Percentiles rank a stretch among this genome's conserved stretches.
Conservation (phyloP, 2,113 vertebrate genomes). For the Diadophis punctatus region DNA sequence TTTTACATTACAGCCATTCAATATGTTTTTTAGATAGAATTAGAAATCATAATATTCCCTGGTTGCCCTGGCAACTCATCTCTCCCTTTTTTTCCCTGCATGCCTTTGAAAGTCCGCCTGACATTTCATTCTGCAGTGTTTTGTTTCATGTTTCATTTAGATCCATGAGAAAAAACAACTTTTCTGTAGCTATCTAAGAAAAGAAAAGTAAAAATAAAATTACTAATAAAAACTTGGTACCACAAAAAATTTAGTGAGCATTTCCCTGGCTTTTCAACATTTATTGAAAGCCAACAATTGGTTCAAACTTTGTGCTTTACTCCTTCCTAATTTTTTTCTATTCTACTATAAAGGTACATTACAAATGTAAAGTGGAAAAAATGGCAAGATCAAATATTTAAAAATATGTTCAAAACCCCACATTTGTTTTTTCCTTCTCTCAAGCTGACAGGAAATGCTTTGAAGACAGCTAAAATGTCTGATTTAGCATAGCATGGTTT, state of each 20-base stretch:
- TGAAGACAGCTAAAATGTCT: background rate
- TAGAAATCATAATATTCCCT: background rate
- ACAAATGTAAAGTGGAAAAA: background rate
- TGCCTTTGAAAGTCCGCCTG: background rate
- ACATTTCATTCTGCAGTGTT: background rate
- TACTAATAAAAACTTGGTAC: background rate
- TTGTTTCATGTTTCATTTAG: background rate
- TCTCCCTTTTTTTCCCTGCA: background rate
- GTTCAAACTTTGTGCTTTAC: background rate
- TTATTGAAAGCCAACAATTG: background rate
- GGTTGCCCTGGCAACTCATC: background rate
- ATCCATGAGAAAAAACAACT: background rate
- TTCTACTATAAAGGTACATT: background rate
- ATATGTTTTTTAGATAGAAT: background rate
- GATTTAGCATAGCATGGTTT: background rate
- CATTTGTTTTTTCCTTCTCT: background rate
- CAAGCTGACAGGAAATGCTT: background rate
- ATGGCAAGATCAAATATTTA: background rate
- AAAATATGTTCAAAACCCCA: background rate
- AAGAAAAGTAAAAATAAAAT: background rate
- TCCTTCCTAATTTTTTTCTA: background rate
- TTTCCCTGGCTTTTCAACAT: background rate
- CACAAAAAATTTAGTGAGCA: background rate
- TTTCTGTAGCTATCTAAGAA: background rate
- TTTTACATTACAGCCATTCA: background rate